phyloP scores from a whole-genome alignment of 1,140 invertebrate species.

The Saccostrea cuccullata region DNA sequence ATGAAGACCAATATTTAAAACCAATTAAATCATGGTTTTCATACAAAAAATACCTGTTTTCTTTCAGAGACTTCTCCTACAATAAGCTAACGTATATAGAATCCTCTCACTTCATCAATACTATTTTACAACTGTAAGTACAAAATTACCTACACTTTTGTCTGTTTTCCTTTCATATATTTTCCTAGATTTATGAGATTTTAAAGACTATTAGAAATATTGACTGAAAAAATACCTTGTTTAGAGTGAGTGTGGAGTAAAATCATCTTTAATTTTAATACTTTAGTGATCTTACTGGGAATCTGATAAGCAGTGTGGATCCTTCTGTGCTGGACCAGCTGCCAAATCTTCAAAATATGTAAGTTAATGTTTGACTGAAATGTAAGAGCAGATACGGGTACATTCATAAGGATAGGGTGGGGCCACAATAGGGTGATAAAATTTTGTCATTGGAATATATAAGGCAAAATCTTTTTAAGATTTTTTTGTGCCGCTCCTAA shows the following conservation, averaged over 20 bases:
- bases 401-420: neutral
- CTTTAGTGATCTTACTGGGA: slow-evolving; percentile 4
- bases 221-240: neutral
- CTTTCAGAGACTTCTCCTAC: slow-evolving; percentile 12
- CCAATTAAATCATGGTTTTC: neutral
- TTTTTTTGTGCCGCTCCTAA: too few relatives aligned
- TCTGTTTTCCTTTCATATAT: too few relatives aligned
- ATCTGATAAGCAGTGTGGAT: neutral
- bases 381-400: neutral
- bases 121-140: neutral
- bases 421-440: neutral
- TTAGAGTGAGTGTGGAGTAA: neutral
- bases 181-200: too few relatives aligned
- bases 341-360: slow-evolving; percentile 11
- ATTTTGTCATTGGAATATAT: too few relatives aligned
- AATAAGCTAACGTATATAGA: slow-evolving; percentile 6
- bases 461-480: too few relatives aligned
- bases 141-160: too few relatives aligned
- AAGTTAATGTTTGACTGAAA: neutral
- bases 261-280: neutral
- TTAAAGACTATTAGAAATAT: too few relatives aligned
- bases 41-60: neutral
- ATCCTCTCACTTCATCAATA: neutral
- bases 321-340: neutral
- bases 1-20: neutral